Base-by-base conservation (phyloP, 2,888 invertebrate genomes). In the Eulithis prunata region DNA sequence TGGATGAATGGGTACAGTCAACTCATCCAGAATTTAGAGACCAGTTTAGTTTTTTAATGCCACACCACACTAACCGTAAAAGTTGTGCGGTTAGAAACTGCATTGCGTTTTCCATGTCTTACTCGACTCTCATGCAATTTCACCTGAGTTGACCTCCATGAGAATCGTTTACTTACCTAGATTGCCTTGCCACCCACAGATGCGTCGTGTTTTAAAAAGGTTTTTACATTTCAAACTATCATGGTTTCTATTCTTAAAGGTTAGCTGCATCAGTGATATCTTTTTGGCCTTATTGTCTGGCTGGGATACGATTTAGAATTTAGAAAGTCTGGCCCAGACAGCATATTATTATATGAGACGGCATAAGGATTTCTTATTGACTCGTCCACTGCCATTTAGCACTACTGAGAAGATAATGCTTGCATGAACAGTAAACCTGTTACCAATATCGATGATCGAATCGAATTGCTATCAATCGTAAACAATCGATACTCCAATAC, bases 401-500 rank as follows among this genome's bases (percentile, higher is more conserved):
- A 21, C 43, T 28, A 14, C 21, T 7, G 13, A 7, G 43, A 11
- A 36, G 10, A 43, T 54, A 54, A 54, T 45, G 56, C 56, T 56
- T 51, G 51, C 58, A 58, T 49, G 47, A 57, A 10, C 47, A 57
- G n/a, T 45, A n/a, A 57, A 57, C 28, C 43, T 43, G 57, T 64
- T 53, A 41, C 54, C 58, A 67, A 60, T 67, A 64, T 67, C 60
- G 67, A 67, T 57, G 57, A 58, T 61, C 64, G 57, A 41, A 51
- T 47, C 55, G 54, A 57, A 61, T 52, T 55, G 61, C 61, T 68
- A 68, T 68, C 68, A 68, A 61, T 68, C 64, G 64, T 51, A 62
- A 64, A 68, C 68, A 68, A 70, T 70, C 70, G 70, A 70, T 65
- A 67, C 61, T 36, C 51, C 70, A 61, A 67, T 70, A 60, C 59